Evolutionary conservation across 2,888 invertebrate species (phyloP).

Genomic region (Lasius fuliginosus): DNA sequence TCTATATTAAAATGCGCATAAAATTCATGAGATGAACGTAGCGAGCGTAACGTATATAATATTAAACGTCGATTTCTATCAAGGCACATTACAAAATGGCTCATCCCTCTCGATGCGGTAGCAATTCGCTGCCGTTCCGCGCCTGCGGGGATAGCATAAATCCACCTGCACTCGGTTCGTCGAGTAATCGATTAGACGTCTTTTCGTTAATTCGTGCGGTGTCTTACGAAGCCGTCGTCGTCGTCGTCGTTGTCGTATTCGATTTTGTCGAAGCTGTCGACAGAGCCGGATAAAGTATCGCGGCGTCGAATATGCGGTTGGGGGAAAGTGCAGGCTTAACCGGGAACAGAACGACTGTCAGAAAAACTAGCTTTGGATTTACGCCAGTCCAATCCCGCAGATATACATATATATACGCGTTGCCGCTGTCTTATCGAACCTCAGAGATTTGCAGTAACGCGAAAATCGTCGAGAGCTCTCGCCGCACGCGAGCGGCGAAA

Average conservation of each 20-base stretch:
- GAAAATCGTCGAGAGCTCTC: constrained; percentile 3
- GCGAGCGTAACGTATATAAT: no score
- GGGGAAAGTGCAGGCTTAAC: constrained; percentile 50
- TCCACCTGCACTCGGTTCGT: constrained; percentile 13
- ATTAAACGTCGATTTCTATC: neutral
- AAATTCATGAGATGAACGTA: neutral
- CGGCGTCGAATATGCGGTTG: constrained; percentile 41
- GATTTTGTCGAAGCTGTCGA: constrained; percentile 1
- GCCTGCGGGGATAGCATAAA: neutral
- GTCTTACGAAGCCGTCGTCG: constrained; percentile 13
- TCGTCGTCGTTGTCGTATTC: neutral
- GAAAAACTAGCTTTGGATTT: constrained; percentile 56
- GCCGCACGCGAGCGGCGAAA: neutral
- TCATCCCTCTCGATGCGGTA: neutral
- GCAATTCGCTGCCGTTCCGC: neutral
- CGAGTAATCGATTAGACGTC: constrained; percentile 36
- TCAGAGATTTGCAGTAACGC: constrained; percentile 3
- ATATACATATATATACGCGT: constrained; percentile 32
- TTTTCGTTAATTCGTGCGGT: constrained; percentile 42
- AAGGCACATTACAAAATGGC: neutral
- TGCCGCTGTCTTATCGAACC: constrained; percentile 34
- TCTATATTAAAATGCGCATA: neutral
- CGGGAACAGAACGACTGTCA: constrained; percentile 28
- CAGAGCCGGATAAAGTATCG: constrained; percentile 46
- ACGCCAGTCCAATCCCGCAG: constrained; percentile 44